Percentiles rank a stretch among this genome's conserved stretches.
phyloP scores from a whole-genome alignment of 2,888 invertebrate species.

The Drosophila kuntzei region DNA sequence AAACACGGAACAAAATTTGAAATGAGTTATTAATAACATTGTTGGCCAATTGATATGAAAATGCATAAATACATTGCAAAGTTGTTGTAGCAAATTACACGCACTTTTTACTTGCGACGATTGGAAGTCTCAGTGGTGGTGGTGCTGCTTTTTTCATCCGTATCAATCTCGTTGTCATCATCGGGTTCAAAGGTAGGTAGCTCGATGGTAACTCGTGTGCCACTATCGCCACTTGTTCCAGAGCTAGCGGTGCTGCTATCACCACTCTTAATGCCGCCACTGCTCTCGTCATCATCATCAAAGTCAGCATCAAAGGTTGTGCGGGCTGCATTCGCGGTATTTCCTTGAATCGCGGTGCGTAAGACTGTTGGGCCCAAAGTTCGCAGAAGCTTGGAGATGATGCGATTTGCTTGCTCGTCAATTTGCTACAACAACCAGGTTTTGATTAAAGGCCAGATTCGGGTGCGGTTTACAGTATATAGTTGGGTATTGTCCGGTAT shows the following conservation, averaged over 20 bases:
- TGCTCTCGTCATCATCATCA: slow-evolving; percentile 84
- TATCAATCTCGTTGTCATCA: slow-evolving; percentile 87
- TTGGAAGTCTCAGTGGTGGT: slow-evolving; percentile 30
- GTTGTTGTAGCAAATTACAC: slow-evolving; percentile 74
- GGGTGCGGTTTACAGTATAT: slow-evolving; percentile 23
- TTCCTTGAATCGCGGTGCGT: slow-evolving; percentile 85
- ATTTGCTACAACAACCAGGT: slow-evolving; percentile 85
- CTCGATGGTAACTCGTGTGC: slow-evolving; percentile 88
- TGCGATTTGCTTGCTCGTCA: slow-evolving; percentile 84
- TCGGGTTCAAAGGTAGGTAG: slow-evolving; percentile 90
- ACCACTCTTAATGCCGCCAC: slow-evolving; percentile 33
- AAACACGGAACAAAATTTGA: slow-evolving; percentile 50
- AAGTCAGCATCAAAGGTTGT: slow-evolving; percentile 87
- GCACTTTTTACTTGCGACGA: slow-evolving; percentile 50
- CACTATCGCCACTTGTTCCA: slow-evolving; percentile 72
- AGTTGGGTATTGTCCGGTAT: slow-evolving; percentile 4
- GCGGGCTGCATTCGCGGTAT: slow-evolving; percentile 82
- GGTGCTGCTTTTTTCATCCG: slow-evolving; percentile 44
- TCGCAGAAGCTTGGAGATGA: slow-evolving; percentile 88
- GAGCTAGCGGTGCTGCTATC: slow-evolving; percentile 35
- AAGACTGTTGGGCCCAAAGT: slow-evolving; percentile 90
- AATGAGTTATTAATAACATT: slow-evolving; percentile 35
- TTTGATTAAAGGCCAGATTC: slow-evolving; percentile 37
- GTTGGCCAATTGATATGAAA: slow-evolving; percentile 21
- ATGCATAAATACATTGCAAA: slow-evolving; percentile 28